Conservation (phyloP, 1,140 invertebrate genomes). For the Platyscapa corneri region DNA sequence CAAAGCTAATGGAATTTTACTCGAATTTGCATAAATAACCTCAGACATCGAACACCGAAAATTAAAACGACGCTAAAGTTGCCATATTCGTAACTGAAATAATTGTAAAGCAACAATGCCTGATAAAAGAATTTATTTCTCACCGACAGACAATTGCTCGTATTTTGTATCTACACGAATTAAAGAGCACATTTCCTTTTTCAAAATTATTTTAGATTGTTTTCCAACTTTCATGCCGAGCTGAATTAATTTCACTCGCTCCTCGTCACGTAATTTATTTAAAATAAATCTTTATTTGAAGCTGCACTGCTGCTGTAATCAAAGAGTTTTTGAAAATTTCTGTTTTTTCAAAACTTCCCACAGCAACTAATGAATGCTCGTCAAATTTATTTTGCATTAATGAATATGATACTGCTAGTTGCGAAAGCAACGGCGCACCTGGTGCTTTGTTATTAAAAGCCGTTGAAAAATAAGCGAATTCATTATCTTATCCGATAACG, state of each 20-base stretch:
- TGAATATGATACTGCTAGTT: background rate
- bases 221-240: background rate
- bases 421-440: background rate
- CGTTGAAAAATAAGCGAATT: background rate
- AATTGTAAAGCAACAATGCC: too few relatives aligned
- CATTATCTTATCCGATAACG: constrained; percentile 3
- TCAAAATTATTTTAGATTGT: background rate
- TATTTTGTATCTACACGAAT: too few relatives aligned
- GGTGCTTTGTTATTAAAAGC: background rate
- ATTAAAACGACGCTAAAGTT: background rate
- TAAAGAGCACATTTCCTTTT: background rate
- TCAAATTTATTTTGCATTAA: background rate
- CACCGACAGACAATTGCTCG: too few relatives aligned
- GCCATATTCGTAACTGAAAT: too few relatives aligned
- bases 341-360: background rate
- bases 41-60: background rate
- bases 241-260: background rate
- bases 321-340: background rate
- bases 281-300: background rate
- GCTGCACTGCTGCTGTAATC: background rate
- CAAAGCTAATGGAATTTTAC: background rate
- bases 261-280: background rate
- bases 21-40: background rate
- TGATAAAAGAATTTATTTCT: too few relatives aligned
- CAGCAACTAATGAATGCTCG: background rate